Evolutionary conservation across 2,888 invertebrate species (phyloP).

Genomic region (Aporophyla lueneburgensis): DNA sequence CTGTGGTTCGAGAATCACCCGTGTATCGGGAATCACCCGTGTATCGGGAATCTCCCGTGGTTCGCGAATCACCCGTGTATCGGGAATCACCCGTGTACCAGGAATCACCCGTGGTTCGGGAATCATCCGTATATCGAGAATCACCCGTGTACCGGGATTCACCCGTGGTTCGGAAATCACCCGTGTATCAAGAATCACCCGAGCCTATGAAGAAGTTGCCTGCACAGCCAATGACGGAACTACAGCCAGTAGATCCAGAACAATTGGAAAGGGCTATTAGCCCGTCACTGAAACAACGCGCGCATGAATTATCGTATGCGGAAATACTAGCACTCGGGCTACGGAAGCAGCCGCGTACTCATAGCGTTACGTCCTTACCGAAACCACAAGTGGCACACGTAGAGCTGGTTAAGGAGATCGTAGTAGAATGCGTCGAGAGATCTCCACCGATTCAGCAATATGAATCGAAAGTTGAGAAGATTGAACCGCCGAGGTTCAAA

Average conservation of each 20-base stretch:
- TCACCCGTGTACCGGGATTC: slow-evolving; percentile 39
- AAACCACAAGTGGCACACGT: slow-evolving; percentile 85
- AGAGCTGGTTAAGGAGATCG: slow-evolving; percentile 82
- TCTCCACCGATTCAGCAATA: slow-evolving; percentile 69
- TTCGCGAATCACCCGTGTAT: slow-evolving; percentile 41
- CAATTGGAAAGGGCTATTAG: slow-evolving; percentile 76
- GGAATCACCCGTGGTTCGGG: slow-evolving; percentile 30
- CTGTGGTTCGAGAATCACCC: slow-evolving; percentile 16
- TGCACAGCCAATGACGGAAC: slow-evolving; percentile 55
- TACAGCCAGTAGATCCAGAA: slow-evolving; percentile 68
- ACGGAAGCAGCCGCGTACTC: slow-evolving; percentile 78
- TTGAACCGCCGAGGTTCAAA: slow-evolving; percentile 65
- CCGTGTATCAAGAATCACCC: slow-evolving; percentile 32
- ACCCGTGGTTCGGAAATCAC: slow-evolving; percentile 38
- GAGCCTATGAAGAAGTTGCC: slow-evolving; percentile 32
- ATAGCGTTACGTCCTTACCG: slow-evolving; percentile 77
- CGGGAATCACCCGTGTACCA: slow-evolving; percentile 26
- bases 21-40: slow-evolving; percentile 39
- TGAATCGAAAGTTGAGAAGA: slow-evolving; percentile 72
- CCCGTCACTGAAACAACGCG: slow-evolving; percentile 79
- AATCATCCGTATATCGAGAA: slow-evolving; percentile 35
- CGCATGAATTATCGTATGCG: slow-evolving; percentile 93
- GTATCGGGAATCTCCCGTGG: slow-evolving; percentile 39
- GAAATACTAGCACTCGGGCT: slow-evolving; percentile 93
- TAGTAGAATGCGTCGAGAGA: slow-evolving; percentile 79